These are phyloP conservation scores for Thamnophis elegans DNA, from an alignment of 2,797 vertebrate species.

Conservation along the genomic window DNA sequence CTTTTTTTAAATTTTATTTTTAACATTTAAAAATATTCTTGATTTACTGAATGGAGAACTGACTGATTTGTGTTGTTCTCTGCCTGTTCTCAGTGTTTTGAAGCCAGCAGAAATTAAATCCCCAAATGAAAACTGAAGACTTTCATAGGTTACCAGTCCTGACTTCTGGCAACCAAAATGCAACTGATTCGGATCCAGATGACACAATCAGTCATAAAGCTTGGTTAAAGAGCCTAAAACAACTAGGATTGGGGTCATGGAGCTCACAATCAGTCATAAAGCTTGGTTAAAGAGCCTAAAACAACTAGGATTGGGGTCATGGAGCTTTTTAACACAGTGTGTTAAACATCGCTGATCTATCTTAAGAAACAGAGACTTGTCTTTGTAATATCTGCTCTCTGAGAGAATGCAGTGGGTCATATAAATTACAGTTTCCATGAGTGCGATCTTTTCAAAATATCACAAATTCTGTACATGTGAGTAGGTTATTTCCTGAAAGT, in stretches of 20 bases:
- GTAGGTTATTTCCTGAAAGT: background rate
- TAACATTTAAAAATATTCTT: background rate
- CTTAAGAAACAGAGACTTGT: background rate
- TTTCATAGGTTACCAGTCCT: background rate
- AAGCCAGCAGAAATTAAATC: background rate
- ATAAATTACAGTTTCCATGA: background rate
- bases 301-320: background rate
- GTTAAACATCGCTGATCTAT: background rate
- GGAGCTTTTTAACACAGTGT: background rate
- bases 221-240: background rate
- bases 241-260: background rate
- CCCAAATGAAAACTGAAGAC: background rate
- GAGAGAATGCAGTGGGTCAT: background rate
- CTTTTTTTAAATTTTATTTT: background rate
- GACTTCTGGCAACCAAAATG: background rate
- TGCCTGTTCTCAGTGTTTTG: background rate
- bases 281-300: background rate
- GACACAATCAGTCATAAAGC: background rate
- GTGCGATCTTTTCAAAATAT: background rate
- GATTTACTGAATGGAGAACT: background rate
- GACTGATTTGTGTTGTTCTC: background rate
- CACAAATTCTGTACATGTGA: background rate
- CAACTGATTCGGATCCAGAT: background rate
- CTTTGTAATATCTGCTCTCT: background rate
- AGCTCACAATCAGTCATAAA: background rate